These are phyloP conservation scores for Limnephilus marmoratus DNA, from an alignment of 2,888 invertebrate species.

Conservation along the genomic window DNA sequence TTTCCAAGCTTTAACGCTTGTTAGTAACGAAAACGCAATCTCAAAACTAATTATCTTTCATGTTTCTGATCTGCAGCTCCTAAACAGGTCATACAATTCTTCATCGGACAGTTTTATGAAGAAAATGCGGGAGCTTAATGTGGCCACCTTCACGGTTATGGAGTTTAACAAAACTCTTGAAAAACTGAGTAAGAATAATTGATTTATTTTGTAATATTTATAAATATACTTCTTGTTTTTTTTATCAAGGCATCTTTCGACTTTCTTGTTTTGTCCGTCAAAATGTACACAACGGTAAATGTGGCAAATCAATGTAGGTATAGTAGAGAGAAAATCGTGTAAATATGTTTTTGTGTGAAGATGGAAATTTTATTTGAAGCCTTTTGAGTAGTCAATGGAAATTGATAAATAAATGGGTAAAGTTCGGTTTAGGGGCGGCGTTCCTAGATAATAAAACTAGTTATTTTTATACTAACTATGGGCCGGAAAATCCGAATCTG, in stretches of 20 bases:
- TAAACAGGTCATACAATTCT: not conserved
- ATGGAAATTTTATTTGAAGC: no score
- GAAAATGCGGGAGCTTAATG: constrained; percentile 73
- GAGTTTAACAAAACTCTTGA: constrained; percentile 72
- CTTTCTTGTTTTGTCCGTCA: not conserved
- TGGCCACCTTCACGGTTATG: constrained; percentile 73
- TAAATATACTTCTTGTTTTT: no score
- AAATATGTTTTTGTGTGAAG: not conserved
- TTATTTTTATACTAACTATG: no score
- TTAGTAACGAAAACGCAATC: not conserved
- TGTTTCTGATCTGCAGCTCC: not conserved
- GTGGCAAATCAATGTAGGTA: not conserved
- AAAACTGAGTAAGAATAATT: constrained; percentile 70
- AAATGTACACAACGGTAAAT: not conserved
- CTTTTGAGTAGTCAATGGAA: no score
- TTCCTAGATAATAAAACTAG: no score
- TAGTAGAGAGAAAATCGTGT: not conserved
- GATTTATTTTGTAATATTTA: not conserved
- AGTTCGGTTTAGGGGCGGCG: no score
- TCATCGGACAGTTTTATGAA: constrained; percentile 70
- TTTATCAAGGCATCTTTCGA: not conserved
- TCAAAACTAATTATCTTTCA: not conserved
- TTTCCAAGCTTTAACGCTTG: not conserved
- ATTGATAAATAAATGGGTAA: no score
- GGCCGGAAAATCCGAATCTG: no score